phyloP scores from a whole-genome alignment of 2,113 vertebrate species.

The Nyctibius bracteatus region DNA sequence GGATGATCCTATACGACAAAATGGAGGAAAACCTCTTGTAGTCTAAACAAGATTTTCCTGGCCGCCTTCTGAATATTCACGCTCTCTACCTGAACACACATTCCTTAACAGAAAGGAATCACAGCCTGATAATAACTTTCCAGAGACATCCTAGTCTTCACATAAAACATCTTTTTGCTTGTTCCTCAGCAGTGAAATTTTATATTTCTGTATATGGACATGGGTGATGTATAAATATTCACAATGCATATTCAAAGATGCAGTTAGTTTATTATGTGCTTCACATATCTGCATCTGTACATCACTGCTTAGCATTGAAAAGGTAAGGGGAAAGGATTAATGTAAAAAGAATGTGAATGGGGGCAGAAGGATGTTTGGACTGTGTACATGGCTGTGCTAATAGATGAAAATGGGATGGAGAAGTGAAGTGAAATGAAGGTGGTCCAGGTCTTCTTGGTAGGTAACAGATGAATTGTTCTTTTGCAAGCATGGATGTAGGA shows the following conservation, averaged over 20 bases:
- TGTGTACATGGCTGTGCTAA: neutral
- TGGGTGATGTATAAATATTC: neutral
- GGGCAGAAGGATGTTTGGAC: neutral
- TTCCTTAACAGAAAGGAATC: neutral
- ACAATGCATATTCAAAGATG: neutral
- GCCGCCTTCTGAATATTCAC: neutral
- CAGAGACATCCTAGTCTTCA: neutral
- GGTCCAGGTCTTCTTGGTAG: neutral
- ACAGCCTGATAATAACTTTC: neutral
- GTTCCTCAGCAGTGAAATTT: neutral
- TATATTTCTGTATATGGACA: neutral
- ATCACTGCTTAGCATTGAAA: neutral
- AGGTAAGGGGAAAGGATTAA: neutral
- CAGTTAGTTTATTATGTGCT: neutral
- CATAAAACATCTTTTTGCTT: neutral
- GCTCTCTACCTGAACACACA: accelerated
- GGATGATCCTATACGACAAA: neutral
- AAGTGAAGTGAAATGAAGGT: neutral
- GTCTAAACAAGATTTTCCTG: neutral
- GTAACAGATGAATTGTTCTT: neutral
- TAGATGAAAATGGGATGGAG: neutral
- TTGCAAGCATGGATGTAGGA: neutral
- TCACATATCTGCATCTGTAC: neutral
- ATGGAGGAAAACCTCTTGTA: neutral
- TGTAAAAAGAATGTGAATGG: neutral